Evolutionary conservation across 1,140 invertebrate genomes (phyloP), one percentile per base, ranked within the genome.

Genomic region (Thalassaphorura encarpata): DNA sequence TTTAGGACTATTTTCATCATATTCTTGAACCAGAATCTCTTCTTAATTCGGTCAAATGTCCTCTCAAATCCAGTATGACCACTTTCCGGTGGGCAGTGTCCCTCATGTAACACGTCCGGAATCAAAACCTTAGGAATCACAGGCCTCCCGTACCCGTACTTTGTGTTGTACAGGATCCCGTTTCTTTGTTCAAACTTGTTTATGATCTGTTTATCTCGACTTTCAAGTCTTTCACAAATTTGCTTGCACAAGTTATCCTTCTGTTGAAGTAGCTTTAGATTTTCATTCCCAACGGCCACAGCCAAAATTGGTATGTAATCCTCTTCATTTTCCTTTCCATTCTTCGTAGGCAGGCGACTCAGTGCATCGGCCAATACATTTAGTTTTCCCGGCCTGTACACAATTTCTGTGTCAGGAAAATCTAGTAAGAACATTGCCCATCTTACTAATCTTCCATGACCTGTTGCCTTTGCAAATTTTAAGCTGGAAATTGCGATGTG

Each of bases 401-500:
- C 8, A 15, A 71, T 62, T 26, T 36, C 29, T 8, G 8, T 21
- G 13, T 21, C 41, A 8, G 41, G 41, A 19, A 43, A 43, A 8
- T 43, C 41, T 13, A 43, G 41, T 6, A 43, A 19, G 13, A n/a
- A 19, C 41, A 43, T 43, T 11, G 41, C 41, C 41, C 41, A 43
- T 11, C 41, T 6, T 6, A 43, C 21, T 6, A 43, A 19, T 6
- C 41, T 13, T 15, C 41, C 41, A 43, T 43, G 41, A n/a, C 41
- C 41, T 6, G 15, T 13, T 19, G 15, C 21, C 18, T 43, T 43
- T 18, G 41, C 41, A 18, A 43, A 43, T 43, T 43, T 43, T 5
- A 43, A 19, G 5, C 13, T n/a, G 6, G 41, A 11, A 43, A 43
- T 6, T 6, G 41, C 41, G 6, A 43, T 64, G 60, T 79, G 73